Percentiles rank a stretch among this genome's conserved stretches.
Conservation (phyloP, 2,888 invertebrate genomes). For the Drosophila nr. perissopoda region DNA sequence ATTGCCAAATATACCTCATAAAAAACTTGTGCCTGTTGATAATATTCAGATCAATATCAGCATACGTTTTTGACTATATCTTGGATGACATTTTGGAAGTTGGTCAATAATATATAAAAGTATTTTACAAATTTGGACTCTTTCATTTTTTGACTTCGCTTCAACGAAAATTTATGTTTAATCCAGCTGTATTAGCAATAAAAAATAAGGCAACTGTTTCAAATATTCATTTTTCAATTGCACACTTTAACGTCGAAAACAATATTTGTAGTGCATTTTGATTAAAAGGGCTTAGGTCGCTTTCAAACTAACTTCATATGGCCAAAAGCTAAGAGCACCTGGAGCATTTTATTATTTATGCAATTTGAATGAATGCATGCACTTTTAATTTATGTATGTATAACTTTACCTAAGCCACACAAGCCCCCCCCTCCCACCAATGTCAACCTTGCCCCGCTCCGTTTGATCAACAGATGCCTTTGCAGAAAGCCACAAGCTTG, state of each 20-base stretch:
- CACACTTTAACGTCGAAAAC: background rate
- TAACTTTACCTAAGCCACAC: background rate
- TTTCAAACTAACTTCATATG: slow-evolving; percentile 3
- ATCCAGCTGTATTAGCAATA: background rate
- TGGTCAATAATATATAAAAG: background rate
- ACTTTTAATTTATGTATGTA: slow-evolving; percentile 40
- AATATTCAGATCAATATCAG: background rate
- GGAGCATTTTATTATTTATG: slow-evolving; percentile 39
- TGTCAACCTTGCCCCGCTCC: background rate
- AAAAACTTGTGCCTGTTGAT: background rate
- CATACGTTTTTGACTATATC: background rate
- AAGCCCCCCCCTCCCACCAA: rapidly evolving
- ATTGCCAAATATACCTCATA: too few species aligned
- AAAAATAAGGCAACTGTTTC: background rate
- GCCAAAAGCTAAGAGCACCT: background rate
- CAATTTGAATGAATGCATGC: slow-evolving; percentile 22
- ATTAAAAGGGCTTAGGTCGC: slow-evolving; percentile 1
- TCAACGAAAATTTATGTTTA: background rate
- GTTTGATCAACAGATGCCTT: slow-evolving; percentile 45
- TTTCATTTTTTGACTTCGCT: too few species aligned
- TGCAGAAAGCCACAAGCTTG: slow-evolving; percentile 50
- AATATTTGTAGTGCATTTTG: slow-evolving; percentile 1
- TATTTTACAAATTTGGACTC: too few species aligned
- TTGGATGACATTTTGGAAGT: background rate
- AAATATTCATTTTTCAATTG: background rate